phyloP scores from a whole-genome alignment of 1,140 invertebrate genomes.

The Pissodes strobi region DNA sequence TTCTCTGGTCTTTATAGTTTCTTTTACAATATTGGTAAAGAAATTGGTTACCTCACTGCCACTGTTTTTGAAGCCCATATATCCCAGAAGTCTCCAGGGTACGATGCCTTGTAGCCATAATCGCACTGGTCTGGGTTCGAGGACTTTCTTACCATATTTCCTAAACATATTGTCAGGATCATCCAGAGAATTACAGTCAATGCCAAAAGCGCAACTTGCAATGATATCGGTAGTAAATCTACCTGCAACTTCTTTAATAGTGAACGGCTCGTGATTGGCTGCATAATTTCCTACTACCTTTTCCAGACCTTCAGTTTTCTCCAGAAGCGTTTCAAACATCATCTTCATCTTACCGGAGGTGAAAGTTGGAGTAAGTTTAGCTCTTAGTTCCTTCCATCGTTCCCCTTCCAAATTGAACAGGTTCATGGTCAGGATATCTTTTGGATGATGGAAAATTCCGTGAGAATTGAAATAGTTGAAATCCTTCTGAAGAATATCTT shows the following conservation, averaged over 20 bases:
- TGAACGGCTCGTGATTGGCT: background rate
- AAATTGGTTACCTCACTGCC: slow-evolving; percentile 22
- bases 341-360: too few species aligned
- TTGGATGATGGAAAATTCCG: slow-evolving; percentile 42
- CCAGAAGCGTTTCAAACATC: slow-evolving; percentile 16
- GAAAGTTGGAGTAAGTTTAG: slow-evolving; percentile 56
- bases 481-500: slow-evolving; percentile 59
- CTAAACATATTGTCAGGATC: slow-evolving; percentile 53
- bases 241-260: too few species aligned
- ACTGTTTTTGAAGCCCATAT: background rate
- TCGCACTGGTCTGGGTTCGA: too few species aligned
- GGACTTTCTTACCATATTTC: slow-evolving; percentile 33
- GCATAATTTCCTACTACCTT: slow-evolving; percentile 6
- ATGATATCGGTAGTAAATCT: too few species aligned
- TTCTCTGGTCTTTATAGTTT: too few species aligned
- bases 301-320: slow-evolving; percentile 11
- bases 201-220: too few species aligned
- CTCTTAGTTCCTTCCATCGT: slow-evolving; percentile 59
- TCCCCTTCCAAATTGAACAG: too few species aligned
- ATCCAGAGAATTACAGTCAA: too few species aligned
- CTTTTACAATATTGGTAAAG: too few species aligned
- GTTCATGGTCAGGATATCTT: slow-evolving; percentile 57
- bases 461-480: slow-evolving; percentile 59
- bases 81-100: too few species aligned
- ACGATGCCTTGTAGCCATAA: too few species aligned